Evolutionary conservation across 2,888 invertebrate species (phyloP).

Genomic region (Nomada hirtipes): DNA sequence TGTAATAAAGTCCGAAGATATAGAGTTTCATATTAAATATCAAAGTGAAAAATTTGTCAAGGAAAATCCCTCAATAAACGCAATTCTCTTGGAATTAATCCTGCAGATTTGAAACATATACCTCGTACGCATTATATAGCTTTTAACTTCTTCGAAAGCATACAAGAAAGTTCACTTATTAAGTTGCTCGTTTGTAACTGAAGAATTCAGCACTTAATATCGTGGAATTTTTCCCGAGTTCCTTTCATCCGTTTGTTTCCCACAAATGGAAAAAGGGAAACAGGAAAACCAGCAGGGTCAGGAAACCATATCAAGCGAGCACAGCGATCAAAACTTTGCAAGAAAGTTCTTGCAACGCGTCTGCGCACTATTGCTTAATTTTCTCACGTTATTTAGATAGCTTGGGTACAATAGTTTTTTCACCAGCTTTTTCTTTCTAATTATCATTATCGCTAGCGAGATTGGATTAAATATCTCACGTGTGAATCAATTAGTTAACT

Average conservation of each 20-base stretch:
- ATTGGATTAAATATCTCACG: not conserved
- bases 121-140: not conserved
- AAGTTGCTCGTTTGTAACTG: slow-evolving; percentile 23
- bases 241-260: slow-evolving; percentile 7
- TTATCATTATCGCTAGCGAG: not conserved
- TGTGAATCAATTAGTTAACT: too few species aligned
- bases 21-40: not conserved
- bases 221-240: slow-evolving; percentile 38
- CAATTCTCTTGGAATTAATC: not conserved
- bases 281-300: slow-evolving; percentile 10
- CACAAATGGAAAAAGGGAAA: not conserved
- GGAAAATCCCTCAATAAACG: not conserved
- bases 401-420: not conserved
- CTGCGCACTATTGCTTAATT: not conserved
- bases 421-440: too few species aligned
- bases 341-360: slow-evolving; percentile 6
- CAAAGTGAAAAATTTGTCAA: not conserved
- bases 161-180: slow-evolving; percentile 34
- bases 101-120: not conserved
- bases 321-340: slow-evolving; percentile 36
- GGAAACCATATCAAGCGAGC: slow-evolving; percentile 27
- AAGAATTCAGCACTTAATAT: slow-evolving; percentile 39
- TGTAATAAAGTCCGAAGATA: not conserved
- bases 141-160: slow-evolving; percentile 8
- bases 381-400: not conserved